Conservation (phyloP, 2,888 invertebrate genomes). For the Cerceris rybyensis region DNA sequence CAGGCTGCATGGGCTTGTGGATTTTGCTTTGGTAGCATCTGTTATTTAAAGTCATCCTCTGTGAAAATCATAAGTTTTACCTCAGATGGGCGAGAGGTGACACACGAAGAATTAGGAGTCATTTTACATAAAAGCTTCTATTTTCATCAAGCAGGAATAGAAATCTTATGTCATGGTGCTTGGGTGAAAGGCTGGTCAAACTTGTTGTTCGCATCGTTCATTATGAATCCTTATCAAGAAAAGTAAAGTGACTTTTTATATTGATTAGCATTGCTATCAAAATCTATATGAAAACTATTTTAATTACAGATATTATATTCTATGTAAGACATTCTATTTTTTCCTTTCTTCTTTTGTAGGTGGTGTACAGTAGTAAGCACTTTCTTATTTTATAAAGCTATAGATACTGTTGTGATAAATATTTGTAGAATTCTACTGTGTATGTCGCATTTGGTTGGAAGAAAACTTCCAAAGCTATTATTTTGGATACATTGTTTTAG, state of each 20-base stretch:
- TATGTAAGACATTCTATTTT: background rate
- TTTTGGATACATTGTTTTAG: constrained; percentile 67
- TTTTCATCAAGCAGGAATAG: constrained; percentile 65
- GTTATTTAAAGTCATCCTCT: constrained; percentile 58
- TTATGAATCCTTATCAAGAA: constrained; percentile 64
- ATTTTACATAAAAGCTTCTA: constrained; percentile 71
- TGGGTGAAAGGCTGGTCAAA: constrained; percentile 70
- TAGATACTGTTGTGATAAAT: constrained; percentile 60
- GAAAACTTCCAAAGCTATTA: constrained; percentile 62
- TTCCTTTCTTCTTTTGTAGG: constrained; percentile 39
- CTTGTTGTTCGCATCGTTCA: constrained; percentile 68
- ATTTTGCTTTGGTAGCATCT: constrained; percentile 68
- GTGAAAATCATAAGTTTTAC: constrained; percentile 40
- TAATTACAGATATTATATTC: background rate
- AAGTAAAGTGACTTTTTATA: constrained; percentile 57
- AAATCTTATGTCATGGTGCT: constrained; percentile 61
- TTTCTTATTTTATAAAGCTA: constrained; percentile 66
- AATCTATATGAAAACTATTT: background rate
- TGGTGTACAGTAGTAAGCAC: constrained; percentile 54
- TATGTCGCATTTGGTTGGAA: constrained; percentile 57
- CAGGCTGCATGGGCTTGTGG: constrained; percentile 69
- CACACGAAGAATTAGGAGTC: constrained; percentile 61
- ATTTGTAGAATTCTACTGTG: constrained; percentile 64
- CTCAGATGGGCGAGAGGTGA: constrained; percentile 42
- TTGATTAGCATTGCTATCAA: background rate